Evolutionary conservation across 2,888 invertebrate genomes (phyloP).

Genomic region (Drosophila phalerata): DNA sequence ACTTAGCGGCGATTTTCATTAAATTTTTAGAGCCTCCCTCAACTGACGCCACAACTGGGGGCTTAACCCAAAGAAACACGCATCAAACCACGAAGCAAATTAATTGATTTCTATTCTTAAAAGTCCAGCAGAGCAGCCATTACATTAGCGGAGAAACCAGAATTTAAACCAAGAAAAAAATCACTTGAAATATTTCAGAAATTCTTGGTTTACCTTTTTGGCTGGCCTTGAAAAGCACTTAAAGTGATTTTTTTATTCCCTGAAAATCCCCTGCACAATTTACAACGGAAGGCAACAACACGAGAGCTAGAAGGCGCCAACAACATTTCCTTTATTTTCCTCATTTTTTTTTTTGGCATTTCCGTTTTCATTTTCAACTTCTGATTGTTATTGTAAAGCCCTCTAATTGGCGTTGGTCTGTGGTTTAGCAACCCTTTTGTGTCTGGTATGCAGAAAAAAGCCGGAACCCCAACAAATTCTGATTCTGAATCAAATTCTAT

Average conservation of each 20-base stretch:
- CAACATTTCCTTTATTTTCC: conserved; percentile 46
- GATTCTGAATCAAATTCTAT: conserved; percentile 34
- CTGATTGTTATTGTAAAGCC: conserved; percentile 17
- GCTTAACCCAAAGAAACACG: conserved; percentile 4
- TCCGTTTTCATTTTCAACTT: conserved; percentile 20
- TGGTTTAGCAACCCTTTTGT: conserved; percentile 52
- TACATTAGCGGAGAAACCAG: conserved; percentile 40
- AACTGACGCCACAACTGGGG: conserved; percentile 1
- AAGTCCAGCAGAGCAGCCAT: conserved; percentile 31
- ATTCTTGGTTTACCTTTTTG: conserved; percentile 35
- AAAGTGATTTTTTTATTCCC: conserved; percentile 56
- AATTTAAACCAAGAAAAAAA: conserved; percentile 34
- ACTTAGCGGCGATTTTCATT: conserved; percentile 69
- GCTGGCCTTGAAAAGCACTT: conserved; percentile 60
- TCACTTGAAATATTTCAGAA: conserved; percentile 28
- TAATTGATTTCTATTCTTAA: conserved; percentile 64
- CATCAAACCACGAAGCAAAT: conserved; percentile 41
- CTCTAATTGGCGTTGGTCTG: conserved; percentile 59
- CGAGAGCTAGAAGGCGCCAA: conserved; percentile 45
- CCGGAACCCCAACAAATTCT: conserved; percentile 3
- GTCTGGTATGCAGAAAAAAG: conserved; percentile 10
- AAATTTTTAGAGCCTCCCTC: conserved; percentile 57
- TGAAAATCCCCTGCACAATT: conserved; percentile 36
- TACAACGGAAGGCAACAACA: conserved; percentile 32
- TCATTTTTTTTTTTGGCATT: conserved; percentile 33